Evolutionary conservation across 2,888 invertebrate genomes (phyloP).

Genomic region (Leistus spinibarbis): DNA sequence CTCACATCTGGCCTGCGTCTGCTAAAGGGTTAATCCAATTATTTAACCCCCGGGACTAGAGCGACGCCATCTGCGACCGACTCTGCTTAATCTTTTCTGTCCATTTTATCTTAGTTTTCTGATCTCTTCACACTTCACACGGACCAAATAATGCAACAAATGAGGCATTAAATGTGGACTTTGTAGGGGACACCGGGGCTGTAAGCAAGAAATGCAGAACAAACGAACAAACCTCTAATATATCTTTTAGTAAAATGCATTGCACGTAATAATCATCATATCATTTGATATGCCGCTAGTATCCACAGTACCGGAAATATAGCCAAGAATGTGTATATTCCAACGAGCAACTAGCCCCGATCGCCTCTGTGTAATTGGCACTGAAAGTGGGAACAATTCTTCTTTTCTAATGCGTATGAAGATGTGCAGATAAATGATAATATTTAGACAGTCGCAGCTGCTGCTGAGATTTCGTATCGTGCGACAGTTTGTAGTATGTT

Average conservation of each 20-base stretch:
- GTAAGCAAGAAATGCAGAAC: no score
- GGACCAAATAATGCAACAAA: not conserved
- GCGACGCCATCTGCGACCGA: constrained; percentile 21
- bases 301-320: no score
- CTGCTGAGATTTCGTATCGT: constrained; percentile 28
- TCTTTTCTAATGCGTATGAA: not conserved
- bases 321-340: no score
- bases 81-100: constrained; percentile 32
- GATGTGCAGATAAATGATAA: constrained; percentile 32
- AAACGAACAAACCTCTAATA: no score
- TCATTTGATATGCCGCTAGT: no score
- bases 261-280: no score
- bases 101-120: constrained; percentile 27
- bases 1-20: constrained; percentile 30
- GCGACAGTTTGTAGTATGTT: constrained; percentile 15
- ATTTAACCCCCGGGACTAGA: constrained; percentile 20
- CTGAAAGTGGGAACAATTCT: not conserved
- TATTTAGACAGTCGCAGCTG: constrained; percentile 35
- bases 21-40: constrained; percentile 35
- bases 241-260: no score
- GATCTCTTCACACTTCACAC: constrained; percentile 33
- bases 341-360: not conserved
- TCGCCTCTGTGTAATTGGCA: not conserved
- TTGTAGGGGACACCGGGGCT: no score
- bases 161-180: constrained; percentile 16